These are phyloP conservation scores for Calliopum simillimum DNA, from an alignment of 2,888 invertebrate species.

Conservation along the genomic window DNA sequence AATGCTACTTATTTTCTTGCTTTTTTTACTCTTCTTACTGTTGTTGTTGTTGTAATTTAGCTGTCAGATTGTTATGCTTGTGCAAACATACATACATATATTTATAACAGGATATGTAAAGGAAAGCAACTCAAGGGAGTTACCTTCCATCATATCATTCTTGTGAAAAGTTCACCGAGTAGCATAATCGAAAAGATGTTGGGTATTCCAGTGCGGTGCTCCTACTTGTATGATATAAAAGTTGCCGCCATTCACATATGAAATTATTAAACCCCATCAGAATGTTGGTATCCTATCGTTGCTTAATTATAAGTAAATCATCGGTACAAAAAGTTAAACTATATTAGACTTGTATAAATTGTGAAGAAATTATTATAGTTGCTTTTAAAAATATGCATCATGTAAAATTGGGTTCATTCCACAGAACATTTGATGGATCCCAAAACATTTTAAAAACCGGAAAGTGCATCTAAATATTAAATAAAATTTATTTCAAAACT, in stretches of 20 bases:
- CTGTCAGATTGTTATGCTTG: background rate
- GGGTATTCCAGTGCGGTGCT: background rate
- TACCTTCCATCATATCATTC: background rate
- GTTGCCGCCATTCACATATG: constrained; percentile 20
- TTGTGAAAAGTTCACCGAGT: constrained; percentile 17
- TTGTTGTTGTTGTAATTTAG: constrained; percentile 4
- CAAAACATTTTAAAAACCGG: too few species aligned
- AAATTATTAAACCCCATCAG: background rate
- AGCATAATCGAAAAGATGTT: constrained; percentile 13
- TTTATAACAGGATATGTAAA: background rate
- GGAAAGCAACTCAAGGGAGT: background rate
- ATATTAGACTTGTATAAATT: too few species aligned
- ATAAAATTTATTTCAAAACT: too few species aligned
- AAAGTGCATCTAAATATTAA: too few species aligned
- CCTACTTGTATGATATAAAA: background rate
- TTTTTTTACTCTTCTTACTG: background rate
- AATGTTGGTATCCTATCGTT: too few species aligned
- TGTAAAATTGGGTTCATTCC: too few species aligned
- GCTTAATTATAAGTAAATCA: too few species aligned
- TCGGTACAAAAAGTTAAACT: too few species aligned
- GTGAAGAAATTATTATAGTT: too few species aligned
- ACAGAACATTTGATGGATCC: too few species aligned
- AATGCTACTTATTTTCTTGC: background rate
- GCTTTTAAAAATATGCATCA: too few species aligned
- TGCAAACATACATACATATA: too few species aligned